Evolutionary conservation across 1,140 invertebrate species (phyloP).

Genomic region (Drosophila littoralis): DNA sequence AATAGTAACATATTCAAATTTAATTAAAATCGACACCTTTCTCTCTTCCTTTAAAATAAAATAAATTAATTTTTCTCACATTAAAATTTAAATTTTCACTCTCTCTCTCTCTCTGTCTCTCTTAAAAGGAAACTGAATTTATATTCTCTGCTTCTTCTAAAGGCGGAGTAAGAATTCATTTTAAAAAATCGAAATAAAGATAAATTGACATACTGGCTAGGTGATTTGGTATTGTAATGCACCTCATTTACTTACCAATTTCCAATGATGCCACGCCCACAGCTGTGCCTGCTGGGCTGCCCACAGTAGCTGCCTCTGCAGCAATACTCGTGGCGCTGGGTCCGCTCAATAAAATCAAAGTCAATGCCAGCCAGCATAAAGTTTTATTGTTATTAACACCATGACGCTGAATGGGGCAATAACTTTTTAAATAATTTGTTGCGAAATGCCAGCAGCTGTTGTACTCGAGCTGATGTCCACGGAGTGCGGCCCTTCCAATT

Average conservation of each 20-base stretch:
- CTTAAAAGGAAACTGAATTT: no score
- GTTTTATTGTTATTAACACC: constrained; percentile 82
- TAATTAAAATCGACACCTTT: no score
- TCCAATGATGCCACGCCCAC: constrained; percentile 52
- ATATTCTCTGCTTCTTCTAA: no score
- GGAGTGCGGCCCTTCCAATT: not conserved
- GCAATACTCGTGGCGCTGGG: constrained; percentile 14
- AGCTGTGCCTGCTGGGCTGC: not conserved
- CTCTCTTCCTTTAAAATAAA: no score
- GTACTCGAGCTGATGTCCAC: constrained; percentile 13
- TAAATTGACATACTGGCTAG: not conserved
- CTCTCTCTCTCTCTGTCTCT: no score
- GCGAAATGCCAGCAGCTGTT: constrained; percentile 58
- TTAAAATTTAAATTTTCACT: no score
- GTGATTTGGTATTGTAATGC: not conserved
- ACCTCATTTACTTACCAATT: constrained; percentile 65
- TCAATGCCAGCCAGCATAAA: constrained; percentile 81
- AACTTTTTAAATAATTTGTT: constrained; percentile 82
- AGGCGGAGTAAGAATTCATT: not conserved
- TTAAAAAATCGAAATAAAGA: not conserved
- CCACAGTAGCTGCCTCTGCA: constrained; percentile 24
- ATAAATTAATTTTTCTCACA: no score
- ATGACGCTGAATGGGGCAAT: constrained; percentile 74
- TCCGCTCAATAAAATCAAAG: constrained; percentile 77
- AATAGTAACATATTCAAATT: no score